These are phyloP conservation scores for Drosophila melanica DNA, from an alignment of 1,140 invertebrate genomes.

Conservation along the genomic window DNA sequence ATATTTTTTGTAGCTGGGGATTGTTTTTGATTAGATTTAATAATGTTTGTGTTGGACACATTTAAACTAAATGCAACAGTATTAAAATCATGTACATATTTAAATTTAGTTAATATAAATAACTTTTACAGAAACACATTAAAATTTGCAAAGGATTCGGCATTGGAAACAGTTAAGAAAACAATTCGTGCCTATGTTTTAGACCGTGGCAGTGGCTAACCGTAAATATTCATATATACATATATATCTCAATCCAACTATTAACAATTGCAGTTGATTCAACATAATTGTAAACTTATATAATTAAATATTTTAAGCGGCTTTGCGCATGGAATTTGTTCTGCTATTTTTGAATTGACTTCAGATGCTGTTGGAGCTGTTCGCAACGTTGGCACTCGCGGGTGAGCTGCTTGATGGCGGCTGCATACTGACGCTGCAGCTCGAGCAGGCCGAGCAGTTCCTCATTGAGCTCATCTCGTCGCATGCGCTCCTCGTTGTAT, in stretches of 20 bases:
- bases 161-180: neutral
- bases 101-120: neutral
- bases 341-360: constrained; percentile 67
- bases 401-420: constrained; percentile 92
- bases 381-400: constrained; percentile 90
- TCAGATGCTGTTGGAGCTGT: constrained; percentile 84
- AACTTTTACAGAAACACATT: too few species aligned
- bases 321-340: neutral
- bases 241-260: neutral
- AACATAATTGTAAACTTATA: neutral
- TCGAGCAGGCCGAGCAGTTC: constrained; percentile 90
- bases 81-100: neutral
- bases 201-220: neutral
- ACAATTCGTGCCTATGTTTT: neutral
- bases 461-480: constrained; percentile 89
- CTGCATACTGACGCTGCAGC: constrained; percentile 92
- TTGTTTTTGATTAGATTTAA: neutral
- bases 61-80: too few species aligned
- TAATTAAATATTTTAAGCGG: neutral
- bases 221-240: neutral
- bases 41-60: too few species aligned
- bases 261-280: neutral
- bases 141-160: too few species aligned
- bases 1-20: too few species aligned
- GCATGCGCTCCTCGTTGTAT: constrained; percentile 89